Base-by-base conservation (phyloP, 1,140 invertebrate genomes). In the Diplogasteroides magnus region DNA sequence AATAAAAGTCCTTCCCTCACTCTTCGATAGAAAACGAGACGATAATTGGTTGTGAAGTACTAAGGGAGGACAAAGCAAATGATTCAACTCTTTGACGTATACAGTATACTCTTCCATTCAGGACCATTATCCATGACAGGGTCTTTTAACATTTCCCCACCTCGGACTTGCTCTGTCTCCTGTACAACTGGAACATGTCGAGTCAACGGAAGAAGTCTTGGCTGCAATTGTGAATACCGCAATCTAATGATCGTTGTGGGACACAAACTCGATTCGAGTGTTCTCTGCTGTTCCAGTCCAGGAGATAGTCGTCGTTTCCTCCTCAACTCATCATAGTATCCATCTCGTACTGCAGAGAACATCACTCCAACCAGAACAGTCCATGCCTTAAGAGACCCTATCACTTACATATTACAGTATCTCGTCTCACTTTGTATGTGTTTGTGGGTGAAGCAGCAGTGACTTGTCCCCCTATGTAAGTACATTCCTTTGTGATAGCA, bases 361-460 rank as follows among this genome's bases (percentile, higher is more conserved):
- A 75, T 55, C 0, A 64, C 61, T 1, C 25, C 72, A 68, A 82
- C 79, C 14, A 81, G 67, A 19, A 81, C 78, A 23, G 67, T 74
- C 79, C 79, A 81, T 15, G 79, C 79, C 14, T 78, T 64, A 37
- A 81, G 59, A 25, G 78, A 80, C 57, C 82, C 79, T 11, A 48
- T 19, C 37, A 11, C 19, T 48, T 48, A 6, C 19, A 48, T 48
- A 48, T 48, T 48, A 11, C 19, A 11, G 6, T 48, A 11, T 48
- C 6, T 48, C 6, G 19, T 48, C 37, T 6, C 37, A 48, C 37
- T 19, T 48, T 48, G 37, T 11, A 48, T 11, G 37, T 48, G 37
- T 48, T 48, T 6, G 37, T 48, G 6, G 37, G 37, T 19, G 37
- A 48, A 6, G 37, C 37, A 19, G 37, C 37, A 48, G 37, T 48